Conservation (phyloP, 1,140 invertebrate genomes). For the Pseudoatta argentina region DNA sequence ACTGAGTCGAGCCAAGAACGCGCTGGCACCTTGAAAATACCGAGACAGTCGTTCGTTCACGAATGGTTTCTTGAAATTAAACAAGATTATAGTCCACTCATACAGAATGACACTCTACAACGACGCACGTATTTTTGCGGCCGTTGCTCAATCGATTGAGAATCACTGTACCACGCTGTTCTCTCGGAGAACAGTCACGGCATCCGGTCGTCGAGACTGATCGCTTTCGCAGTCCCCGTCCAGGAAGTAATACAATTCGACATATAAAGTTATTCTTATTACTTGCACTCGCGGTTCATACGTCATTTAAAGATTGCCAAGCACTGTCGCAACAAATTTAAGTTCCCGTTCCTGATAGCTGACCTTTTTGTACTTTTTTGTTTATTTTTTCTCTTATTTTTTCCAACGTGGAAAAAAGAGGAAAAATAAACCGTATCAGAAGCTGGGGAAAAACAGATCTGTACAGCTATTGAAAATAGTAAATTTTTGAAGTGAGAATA, state of each 20-base stretch:
- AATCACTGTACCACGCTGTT: constrained; percentile 1
- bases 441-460: not conserved
- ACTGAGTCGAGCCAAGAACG: constrained; percentile 12
- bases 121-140: not conserved
- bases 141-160: not conserved
- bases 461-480: not conserved
- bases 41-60: not conserved
- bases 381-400: too few relatives aligned
- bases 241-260: constrained; percentile 38
- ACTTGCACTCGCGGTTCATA: not conserved
- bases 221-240: constrained; percentile 31
- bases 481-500: not conserved
- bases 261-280: constrained; percentile 21
- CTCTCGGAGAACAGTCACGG: constrained; percentile 32
- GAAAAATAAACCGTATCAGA: too few relatives aligned
- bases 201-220: constrained; percentile 49
- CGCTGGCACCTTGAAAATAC: constrained; percentile 34
- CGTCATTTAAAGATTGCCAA: not conserved
- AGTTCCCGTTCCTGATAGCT: too few relatives aligned
- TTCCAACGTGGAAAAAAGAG: too few relatives aligned
- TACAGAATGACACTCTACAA: not conserved
- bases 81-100: not conserved
- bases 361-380: too few relatives aligned
- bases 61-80: constrained; percentile 30
- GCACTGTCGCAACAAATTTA: not conserved